A percentile compares a stretch with the other conserved stretches of the same genome.
Evolutionary conservation across 2,797 vertebrate species (phyloP).

Genomic region (Dromococcyx pavoninus): DNA sequence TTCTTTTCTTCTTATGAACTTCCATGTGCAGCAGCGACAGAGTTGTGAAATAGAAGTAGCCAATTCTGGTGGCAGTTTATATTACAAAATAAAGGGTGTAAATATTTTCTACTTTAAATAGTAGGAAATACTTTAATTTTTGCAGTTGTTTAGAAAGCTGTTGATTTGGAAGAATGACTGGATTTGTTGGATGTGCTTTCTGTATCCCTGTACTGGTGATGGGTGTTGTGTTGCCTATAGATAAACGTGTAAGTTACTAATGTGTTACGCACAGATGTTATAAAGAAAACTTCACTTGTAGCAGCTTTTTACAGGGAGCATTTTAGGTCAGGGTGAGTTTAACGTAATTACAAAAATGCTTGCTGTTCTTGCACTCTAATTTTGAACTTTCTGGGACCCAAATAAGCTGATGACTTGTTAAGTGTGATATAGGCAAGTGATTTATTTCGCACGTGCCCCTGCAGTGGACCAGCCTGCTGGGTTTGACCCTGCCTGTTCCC

Average conservation of each 20-base stretch:
- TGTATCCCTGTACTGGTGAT: background rate
- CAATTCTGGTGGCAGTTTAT: background rate
- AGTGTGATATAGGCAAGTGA: too few relatives aligned
- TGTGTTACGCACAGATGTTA: background rate
- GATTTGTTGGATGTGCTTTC: background rate
- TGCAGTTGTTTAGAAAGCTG: background rate
- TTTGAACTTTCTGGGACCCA: background rate
- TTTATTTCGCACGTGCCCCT: fast-evolving
- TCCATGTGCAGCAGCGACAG: background rate
- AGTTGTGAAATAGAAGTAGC: background rate
- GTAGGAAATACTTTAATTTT: background rate
- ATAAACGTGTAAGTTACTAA: background rate
- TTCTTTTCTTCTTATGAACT: too few relatives aligned
- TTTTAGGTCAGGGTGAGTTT: background rate
- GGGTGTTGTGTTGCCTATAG: fast-evolving
- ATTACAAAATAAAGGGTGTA: background rate
- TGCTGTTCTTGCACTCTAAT: fast-evolving
- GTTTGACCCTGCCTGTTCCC: fast-evolving
- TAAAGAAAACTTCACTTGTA: background rate
- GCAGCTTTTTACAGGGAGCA: background rate
- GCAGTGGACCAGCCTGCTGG: background rate
- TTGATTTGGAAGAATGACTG: background rate
- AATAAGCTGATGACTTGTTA: too few relatives aligned
- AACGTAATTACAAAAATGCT: too few relatives aligned
- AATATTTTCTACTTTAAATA: background rate